Percentiles rank a stretch among this genome's conserved stretches.
Evolutionary conservation across 2,113 vertebrate species (phyloP).

Genomic region (Corythaeola cristata): DNA sequence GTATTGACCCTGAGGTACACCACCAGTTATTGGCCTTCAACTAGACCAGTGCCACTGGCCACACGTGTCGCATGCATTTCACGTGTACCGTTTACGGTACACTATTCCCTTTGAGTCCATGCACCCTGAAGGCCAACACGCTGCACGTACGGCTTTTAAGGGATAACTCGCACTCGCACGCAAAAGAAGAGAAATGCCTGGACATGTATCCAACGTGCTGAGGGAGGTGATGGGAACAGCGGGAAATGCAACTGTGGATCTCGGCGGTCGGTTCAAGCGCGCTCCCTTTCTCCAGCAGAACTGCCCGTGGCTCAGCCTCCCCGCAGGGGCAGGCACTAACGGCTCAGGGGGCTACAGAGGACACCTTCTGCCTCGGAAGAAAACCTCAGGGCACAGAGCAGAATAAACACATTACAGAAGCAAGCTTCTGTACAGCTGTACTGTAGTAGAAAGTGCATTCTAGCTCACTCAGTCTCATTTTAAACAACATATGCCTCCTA

Average conservation of each 20-base stretch:
- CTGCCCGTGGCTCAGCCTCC: not conserved
- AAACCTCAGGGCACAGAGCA: fast-evolving
- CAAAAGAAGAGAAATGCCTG: not conserved
- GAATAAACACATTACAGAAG: not conserved
- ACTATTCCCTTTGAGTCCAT: not conserved
- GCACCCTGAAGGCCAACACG: too few species aligned
- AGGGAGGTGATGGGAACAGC: not conserved
- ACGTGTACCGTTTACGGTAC: fast-evolving
- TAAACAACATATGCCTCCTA: not conserved
- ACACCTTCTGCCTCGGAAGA: not conserved
- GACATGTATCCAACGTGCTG: not conserved
- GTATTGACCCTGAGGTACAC: too few species aligned
- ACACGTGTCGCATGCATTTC: fast-evolving
- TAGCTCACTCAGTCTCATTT: not conserved
- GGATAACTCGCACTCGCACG: not conserved
- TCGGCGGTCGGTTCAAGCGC: not conserved
- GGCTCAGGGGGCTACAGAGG: not conserved
- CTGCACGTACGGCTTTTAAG: not conserved
- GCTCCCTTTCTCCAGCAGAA: not conserved
- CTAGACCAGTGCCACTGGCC: not conserved
- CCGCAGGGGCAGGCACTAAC: not conserved
- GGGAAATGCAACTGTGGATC: not conserved
- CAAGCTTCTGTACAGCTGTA: too few species aligned
- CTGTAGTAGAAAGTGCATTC: not conserved
- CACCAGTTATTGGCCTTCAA: not conserved